phyloP scores from a whole-genome alignment of 2,888 invertebrate genomes.

The Gandaritis pyraliata region DNA sequence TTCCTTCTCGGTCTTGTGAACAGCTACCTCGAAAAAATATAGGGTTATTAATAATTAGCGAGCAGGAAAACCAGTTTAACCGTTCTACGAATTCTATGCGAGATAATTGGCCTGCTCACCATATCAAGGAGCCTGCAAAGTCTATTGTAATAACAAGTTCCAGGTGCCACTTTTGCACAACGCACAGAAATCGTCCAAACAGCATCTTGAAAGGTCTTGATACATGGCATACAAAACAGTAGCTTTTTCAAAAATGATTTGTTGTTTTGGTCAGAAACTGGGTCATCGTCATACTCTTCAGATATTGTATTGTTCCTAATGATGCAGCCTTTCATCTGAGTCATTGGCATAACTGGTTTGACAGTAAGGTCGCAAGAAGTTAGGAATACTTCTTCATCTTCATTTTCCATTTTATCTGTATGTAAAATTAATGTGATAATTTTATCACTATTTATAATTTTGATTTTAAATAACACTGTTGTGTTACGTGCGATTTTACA shows the following conservation, averaged over 20 bases:
- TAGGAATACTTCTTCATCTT: constrained; percentile 65
- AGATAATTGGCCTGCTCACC: constrained; percentile 50
- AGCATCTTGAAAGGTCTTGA: constrained; percentile 49
- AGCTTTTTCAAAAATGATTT: constrained; percentile 57
- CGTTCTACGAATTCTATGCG: neutral
- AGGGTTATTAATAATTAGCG: neutral
- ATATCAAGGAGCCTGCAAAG: constrained; percentile 62
- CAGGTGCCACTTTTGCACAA: constrained; percentile 64
- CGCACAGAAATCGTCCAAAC: constrained; percentile 71
- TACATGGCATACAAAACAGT: constrained; percentile 58
- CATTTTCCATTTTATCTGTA: constrained; percentile 54
- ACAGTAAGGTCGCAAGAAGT: constrained; percentile 67
- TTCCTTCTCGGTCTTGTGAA: constrained; percentile 62
- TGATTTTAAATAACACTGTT: constrained; percentile 69
- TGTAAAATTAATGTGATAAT: constrained; percentile 34
- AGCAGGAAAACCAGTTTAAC: neutral
- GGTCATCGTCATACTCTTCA: constrained; percentile 47
- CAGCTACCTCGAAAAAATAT: constrained; percentile 52
- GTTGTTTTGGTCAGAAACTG: constrained; percentile 28
- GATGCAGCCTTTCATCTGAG: constrained; percentile 61
- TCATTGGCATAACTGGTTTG: constrained; percentile 46
- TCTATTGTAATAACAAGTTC: constrained; percentile 51
- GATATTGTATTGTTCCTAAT: constrained; percentile 52
- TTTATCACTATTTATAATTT: constrained; percentile 16
- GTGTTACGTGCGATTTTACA: constrained; percentile 41